A percentile compares a stretch with the other conserved stretches of the same genome.
Conservation (phyloP, 2,797 vertebrate genomes). For the Anguilla megastoma region DNA sequence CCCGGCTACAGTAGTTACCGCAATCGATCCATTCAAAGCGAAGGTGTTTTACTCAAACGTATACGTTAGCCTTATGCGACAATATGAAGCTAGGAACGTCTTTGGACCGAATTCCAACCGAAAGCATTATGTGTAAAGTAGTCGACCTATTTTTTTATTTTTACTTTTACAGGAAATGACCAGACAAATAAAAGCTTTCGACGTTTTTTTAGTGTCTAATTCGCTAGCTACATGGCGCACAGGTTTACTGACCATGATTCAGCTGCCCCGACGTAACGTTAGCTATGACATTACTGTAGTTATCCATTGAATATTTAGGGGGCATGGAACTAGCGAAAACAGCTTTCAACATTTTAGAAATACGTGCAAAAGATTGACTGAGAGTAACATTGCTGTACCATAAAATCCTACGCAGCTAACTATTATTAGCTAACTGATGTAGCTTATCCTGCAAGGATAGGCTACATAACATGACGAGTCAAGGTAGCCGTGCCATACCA, state of each 20-base stretch:
- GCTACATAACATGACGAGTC: background rate
- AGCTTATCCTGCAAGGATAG: background rate
- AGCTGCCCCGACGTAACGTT: background rate
- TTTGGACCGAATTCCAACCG: background rate
- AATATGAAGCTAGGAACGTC: no score
- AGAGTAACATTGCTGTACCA: background rate
- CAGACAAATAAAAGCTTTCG: background rate
- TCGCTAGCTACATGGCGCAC: background rate
- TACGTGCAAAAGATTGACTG: background rate
- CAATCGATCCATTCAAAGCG: background rate
- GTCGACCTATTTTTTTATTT: background rate
- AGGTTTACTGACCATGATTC: background rate
- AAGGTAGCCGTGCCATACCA: background rate
- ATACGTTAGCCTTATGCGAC: no score
- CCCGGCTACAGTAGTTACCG: background rate
- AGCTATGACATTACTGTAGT: background rate
- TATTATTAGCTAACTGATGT: background rate
- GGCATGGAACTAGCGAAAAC: background rate
- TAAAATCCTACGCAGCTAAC: background rate
- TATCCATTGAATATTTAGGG: background rate
- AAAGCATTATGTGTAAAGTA: background rate
- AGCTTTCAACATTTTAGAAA: background rate
- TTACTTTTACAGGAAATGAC: background rate
- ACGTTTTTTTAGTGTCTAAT: background rate
- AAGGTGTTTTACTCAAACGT: background rate